These are phyloP conservation scores for Halyomorpha halys DNA, from an alignment of 1,140 invertebrate species.

Conservation along the genomic window DNA sequence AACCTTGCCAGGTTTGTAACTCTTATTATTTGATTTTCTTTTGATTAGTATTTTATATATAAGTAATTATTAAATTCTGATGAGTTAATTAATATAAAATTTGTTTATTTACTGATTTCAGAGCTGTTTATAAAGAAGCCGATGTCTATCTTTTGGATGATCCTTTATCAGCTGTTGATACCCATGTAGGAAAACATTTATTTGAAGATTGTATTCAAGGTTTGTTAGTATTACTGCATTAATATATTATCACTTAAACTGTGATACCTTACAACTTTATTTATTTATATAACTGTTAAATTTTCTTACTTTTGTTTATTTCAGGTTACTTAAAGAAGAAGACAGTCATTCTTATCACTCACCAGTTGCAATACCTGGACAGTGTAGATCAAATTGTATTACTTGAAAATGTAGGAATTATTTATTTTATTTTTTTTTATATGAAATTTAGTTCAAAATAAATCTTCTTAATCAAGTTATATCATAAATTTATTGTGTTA, in stretches of 20 bases:
- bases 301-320: constrained; percentile 12
- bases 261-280: too few relatives aligned
- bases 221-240: background rate
- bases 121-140: constrained; percentile 58
- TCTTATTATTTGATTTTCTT: background rate
- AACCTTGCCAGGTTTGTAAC: constrained; percentile 54
- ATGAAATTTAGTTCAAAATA: background rate
- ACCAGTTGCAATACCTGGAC: constrained; percentile 72
- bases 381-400: constrained; percentile 65
- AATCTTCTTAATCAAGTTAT: too few relatives aligned
- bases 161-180: constrained; percentile 63
- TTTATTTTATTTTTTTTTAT: background rate
- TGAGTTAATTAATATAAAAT: background rate
- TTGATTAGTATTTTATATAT: background rate
- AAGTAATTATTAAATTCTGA: background rate
- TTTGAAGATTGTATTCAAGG: constrained; percentile 50
- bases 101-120: constrained; percentile 27
- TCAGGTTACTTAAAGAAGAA: constrained; percentile 44
- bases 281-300: too few relatives aligned
- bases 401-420: constrained; percentile 51
- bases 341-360: constrained; percentile 68
- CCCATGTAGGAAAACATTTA: constrained; percentile 53
- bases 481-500: background rate
- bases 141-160: constrained; percentile 72
- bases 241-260: background rate